Evolutionary conservation across 2,113 vertebrate genomes (phyloP).

Genomic region (Pionites leucogaster): DNA sequence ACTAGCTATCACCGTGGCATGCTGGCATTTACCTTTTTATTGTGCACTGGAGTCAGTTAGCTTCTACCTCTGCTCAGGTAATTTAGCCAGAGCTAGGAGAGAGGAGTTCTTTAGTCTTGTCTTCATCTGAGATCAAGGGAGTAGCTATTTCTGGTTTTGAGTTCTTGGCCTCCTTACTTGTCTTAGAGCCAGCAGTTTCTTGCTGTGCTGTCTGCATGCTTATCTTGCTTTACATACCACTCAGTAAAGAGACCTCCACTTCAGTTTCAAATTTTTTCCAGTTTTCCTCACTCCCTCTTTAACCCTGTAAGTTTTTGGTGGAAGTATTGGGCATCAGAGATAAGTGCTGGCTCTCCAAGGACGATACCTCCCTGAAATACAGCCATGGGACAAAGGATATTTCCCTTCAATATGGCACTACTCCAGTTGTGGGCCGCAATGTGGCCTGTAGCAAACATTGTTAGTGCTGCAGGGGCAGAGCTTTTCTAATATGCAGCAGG

Average conservation of each 20-base stretch:
- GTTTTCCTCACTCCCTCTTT: background rate
- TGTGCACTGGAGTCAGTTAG: background rate
- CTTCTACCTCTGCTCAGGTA: background rate
- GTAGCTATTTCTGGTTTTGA: background rate
- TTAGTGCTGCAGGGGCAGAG: background rate
- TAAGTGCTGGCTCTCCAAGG: background rate
- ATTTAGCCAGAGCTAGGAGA: background rate
- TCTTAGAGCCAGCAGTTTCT: background rate
- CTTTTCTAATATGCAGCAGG: background rate
- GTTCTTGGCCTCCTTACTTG: background rate
- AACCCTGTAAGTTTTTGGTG: background rate
- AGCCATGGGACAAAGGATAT: background rate
- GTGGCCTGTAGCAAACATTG: background rate
- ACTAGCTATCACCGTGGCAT: background rate
- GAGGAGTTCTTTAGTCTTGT: background rate
- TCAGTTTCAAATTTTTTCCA: background rate
- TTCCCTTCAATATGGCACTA: rapidly evolving
- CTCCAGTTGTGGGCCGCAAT: background rate
- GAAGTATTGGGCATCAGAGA: background rate
- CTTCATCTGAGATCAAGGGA: background rate
- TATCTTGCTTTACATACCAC: background rate
- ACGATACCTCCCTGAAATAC: background rate
- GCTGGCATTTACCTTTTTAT: background rate
- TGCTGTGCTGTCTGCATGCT: background rate
- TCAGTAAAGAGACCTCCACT: background rate